Evolutionary conservation across 2,113 vertebrate genomes (phyloP), one percentile per base, ranked within the genome.

Genomic region (Microcebus griseorufus): DNA sequence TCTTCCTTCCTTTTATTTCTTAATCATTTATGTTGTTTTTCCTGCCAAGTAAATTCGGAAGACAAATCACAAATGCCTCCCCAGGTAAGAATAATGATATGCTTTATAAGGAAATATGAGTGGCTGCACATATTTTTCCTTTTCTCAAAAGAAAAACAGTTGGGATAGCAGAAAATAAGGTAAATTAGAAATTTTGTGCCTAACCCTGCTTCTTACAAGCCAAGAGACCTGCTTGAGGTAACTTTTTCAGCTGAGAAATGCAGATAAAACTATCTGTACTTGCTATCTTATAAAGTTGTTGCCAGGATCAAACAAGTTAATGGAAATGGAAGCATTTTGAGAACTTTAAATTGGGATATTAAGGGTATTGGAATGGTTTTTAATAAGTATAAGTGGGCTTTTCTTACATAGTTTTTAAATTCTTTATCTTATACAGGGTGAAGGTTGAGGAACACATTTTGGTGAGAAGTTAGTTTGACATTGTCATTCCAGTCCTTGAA

Each of bases 271-370:
- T 58, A 23, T 93, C 53, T 83, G 3, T 48, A 45, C 29, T 78
- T 75, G 34, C 55, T 90, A 16, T 84, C 22, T 80, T 58, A 60
- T n/a, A 87, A 97, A 95, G 39, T 9, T 93, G 11, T 60, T 87
- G 20, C 39, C 92, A 92, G 48, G 58, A 89, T 94, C 76, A 95
- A 90, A 73, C 69, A 92, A 87, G 70, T 48, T 92, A 53, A 78
- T 60, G 80, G 34, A 17, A 90, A 92, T 65, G 5, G 34, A 88
- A 81, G 16, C 4, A 88, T 86, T 95, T 76, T 48, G 8, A 48
- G 93, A 76, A 81, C 11, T 67, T 75, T 64, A 67, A 82, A 23
- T 90, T 96, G 67, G 27, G n/a, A 25, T 65, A 55, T 53, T 70
- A 94, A 29, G 22, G 3, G 0, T 39, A 72, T 48, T 45, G 78